phyloP scores from a whole-genome alignment of 2,113 vertebrate species.

The Ivindomyrus marchei region DNA sequence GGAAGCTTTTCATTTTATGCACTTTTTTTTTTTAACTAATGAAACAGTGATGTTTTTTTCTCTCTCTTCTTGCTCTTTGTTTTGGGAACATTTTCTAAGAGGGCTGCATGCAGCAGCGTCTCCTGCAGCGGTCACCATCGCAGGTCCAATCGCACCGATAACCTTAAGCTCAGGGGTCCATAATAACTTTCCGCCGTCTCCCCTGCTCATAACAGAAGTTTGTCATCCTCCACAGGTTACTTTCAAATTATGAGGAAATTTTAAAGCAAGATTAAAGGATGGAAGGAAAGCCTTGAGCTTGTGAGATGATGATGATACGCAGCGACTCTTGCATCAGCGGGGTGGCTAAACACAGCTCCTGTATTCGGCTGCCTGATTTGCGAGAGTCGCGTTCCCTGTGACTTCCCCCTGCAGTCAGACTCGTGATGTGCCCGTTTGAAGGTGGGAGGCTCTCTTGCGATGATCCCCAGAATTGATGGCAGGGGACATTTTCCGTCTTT shows the following conservation, averaged over 20 bases:
- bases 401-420: not conserved
- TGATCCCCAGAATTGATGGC: not conserved
- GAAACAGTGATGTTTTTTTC: not conserved
- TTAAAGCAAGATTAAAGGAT: not conserved
- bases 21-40: not conserved
- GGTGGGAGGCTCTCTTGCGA: not conserved
- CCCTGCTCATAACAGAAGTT: not conserved
- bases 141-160: not conserved
- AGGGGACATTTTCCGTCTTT: not conserved
- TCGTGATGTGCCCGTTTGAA: not conserved
- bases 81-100: not conserved
- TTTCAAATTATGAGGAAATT: not conserved
- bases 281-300: not conserved
- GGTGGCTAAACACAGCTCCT: not conserved
- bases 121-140: not conserved
- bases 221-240: not conserved
- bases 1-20: not conserved
- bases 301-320: not conserved
- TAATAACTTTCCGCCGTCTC: not conserved
- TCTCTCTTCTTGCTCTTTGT: not conserved
- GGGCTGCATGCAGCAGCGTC: not conserved
- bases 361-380: not conserved
- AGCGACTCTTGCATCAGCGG: not conserved
- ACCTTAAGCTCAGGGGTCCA: not conserved
- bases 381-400: not conserved